A percentile compares a stretch with the other conserved stretches of the same genome.
These are phyloP conservation scores for Palaemon carinicauda DNA, from an alignment of 1,140 invertebrate species.

Conservation along the genomic window DNA sequence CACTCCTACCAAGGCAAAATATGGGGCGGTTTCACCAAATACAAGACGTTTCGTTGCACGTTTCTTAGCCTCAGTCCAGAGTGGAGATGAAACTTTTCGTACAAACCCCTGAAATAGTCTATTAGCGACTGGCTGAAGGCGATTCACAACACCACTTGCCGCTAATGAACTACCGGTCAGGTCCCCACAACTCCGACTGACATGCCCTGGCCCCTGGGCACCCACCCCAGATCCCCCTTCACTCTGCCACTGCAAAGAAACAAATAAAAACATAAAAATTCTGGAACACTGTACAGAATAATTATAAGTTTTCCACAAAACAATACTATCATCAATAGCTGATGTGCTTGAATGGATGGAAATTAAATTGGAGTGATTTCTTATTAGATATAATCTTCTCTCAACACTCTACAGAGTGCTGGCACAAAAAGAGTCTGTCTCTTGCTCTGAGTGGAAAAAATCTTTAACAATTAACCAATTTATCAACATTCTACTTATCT, in stretches of 20 bases:
- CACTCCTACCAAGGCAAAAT: constrained; percentile 79
- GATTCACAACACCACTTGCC: constrained; percentile 12
- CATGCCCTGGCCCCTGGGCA: not conserved
- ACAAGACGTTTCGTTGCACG: constrained; percentile 70
- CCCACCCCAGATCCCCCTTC: not conserved
- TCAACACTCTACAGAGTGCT: no score
- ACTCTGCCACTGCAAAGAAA: not conserved
- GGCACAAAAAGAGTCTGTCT: no score
- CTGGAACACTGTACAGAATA: no score
- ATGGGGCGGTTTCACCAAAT: constrained; percentile 76
- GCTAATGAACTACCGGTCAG: not conserved
- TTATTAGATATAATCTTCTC: no score
- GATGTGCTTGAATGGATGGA: no score
- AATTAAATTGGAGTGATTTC: no score
- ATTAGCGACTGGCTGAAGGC: constrained; percentile 20
- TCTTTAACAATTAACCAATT: no score
- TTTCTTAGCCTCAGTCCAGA: constrained; percentile 72
- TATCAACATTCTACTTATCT: no score
- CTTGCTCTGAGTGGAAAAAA: no score
- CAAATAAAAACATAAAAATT: not conserved
- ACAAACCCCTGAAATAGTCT: constrained; percentile 64
- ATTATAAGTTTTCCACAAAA: no score
- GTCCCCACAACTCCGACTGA: not conserved
- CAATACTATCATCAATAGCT: no score
- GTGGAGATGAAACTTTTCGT: constrained; percentile 73